Evolutionary conservation across 2,797 vertebrate species (phyloP), one percentile per base, ranked within the genome.

Genomic region (Urocyon cinereoargenteus): DNA sequence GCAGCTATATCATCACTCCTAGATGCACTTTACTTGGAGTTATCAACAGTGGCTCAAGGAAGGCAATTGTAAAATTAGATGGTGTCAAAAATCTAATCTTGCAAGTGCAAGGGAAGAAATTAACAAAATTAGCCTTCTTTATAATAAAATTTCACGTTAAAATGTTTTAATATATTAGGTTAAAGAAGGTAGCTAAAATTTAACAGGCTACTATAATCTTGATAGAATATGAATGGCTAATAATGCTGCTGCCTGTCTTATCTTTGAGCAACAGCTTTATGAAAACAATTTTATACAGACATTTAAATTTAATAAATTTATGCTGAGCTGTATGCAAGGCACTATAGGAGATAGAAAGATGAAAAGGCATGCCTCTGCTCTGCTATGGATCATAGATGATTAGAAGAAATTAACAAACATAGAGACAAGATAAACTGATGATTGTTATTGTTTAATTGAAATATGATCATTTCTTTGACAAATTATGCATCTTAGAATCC

Each of bases 381-480:
- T 72, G 5, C 6, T 53, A 36, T 61, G 55, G 13, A 51, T 90
- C 36, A 36, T 34, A 89, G 24, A 1, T 68, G 5, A 75, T 2
- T 73, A n/a, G 57, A 66, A 92, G 49, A 73, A 88, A 79, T 28
- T 22, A 83, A 24, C 55, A 77, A 51, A 51, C 62, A 40, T 57
- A 84, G 9, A 82, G 81, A 75, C 36, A 79, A 90, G 22, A 82
- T 24, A 86, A 24, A 40, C 59, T 16, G 28, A 34, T 45, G 12
- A 79, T 11, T 34, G 12, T 4, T 79, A 15, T n/a, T 53, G 31
- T 94, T 79, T 86, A 87, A 92, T 40, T 49, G 28, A 92, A 96
- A 90, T 88, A 36, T 28, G 16, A 61, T 64, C 62, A 68, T 88
- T 94, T 26, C 31, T 64, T 93, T 97, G 53, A 15, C 10, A 89